These are phyloP conservation scores for Hyposoter didymator DNA, from an alignment of 2,888 invertebrate genomes.

Conservation along the genomic window DNA sequence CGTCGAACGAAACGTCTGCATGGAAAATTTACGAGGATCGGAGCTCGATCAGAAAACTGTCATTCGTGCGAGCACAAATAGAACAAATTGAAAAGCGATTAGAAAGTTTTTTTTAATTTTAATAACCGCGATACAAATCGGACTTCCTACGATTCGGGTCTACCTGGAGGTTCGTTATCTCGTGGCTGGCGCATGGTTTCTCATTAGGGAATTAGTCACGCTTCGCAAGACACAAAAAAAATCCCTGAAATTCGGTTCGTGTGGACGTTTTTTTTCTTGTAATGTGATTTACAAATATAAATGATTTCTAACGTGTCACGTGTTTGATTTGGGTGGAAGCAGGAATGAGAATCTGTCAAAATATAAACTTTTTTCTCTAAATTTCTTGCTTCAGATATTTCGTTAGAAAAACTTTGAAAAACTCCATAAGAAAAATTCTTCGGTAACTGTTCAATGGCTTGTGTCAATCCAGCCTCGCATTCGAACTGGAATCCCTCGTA, in stretches of 20 bases:
- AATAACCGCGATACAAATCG: conserved; percentile 15
- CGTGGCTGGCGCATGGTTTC: conserved; percentile 19
- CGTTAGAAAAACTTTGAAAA: too few species aligned
- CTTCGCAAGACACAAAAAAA: conserved; percentile 28
- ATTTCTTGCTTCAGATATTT: too few species aligned
- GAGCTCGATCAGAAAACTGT: conserved; percentile 21
- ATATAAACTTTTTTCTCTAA: background rate
- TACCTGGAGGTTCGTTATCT: conserved; percentile 30
- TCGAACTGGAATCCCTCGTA: conserved; percentile 31
- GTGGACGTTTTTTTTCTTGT: background rate
- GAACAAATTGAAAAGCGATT: conserved; percentile 55
- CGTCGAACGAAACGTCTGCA: background rate
- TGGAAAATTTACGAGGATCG: conserved; percentile 9
- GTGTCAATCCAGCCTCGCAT: conserved; percentile 42
- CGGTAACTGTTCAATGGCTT: background rate
- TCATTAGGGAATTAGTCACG: conserved; percentile 56
- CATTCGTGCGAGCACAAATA: conserved; percentile 25
- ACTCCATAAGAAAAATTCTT: conserved; percentile 4
- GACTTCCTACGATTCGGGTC: conserved; percentile 2
- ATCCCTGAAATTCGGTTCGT: conserved; percentile 28
- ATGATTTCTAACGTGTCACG: conserved; percentile 20
- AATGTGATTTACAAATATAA: conserved; percentile 47
- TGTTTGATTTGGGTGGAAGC: conserved; percentile 11
- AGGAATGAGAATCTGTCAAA: background rate
- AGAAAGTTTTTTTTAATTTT: conserved; percentile 57